Evolutionary conservation across 2,113 vertebrate species (phyloP).

Genomic region (Dicrurus megarhynchus): DNA sequence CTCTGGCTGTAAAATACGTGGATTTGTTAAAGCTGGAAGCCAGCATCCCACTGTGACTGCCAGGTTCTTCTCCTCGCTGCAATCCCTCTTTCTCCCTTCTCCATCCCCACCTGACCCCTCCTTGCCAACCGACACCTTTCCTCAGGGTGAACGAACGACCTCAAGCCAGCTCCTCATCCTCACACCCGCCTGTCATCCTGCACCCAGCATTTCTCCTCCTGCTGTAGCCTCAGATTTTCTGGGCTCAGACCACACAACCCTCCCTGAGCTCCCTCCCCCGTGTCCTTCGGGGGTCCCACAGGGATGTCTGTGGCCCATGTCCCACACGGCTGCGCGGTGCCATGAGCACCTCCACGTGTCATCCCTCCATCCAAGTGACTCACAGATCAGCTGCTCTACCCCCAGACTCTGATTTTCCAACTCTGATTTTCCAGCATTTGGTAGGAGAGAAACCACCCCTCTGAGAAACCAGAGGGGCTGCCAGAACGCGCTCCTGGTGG

Average conservation of each 20-base stretch:
- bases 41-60: neutral
- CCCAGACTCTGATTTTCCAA: neutral
- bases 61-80: neutral
- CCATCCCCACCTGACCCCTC: neutral
- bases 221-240: neutral
- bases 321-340: neutral
- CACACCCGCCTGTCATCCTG: neutral
- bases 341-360: neutral
- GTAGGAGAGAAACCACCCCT: neutral
- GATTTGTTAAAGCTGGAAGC: neutral
- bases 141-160: neutral
- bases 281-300: neutral
- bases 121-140: neutral
- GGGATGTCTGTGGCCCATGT: neutral
- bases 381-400: neutral
- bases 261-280: accelerated
- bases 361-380: neutral
- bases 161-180: neutral
- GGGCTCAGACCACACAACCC: neutral
- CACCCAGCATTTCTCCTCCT: neutral
- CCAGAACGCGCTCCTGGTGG: neutral
- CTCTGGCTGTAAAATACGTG: neutral
- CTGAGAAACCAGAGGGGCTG: neutral
- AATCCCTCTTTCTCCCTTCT: neutral
- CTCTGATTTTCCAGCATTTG: neutral